Evolutionary conservation across 2,113 vertebrate species (phyloP).

Genomic region (Archilochus colubris): DNA sequence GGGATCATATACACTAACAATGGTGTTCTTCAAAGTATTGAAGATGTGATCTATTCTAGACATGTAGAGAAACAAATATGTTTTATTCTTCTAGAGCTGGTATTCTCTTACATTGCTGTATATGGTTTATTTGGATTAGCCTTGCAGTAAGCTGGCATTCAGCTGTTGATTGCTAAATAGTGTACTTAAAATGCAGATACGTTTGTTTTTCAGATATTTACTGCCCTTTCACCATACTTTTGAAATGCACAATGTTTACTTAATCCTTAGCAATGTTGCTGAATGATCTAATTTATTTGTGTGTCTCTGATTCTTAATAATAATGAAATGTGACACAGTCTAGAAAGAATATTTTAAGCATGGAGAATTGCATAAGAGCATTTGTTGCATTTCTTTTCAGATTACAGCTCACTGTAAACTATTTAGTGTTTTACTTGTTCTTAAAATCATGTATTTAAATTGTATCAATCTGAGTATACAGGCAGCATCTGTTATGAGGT

Average conservation of each 20-base stretch:
- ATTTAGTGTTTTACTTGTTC: not conserved
- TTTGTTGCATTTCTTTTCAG: not conserved
- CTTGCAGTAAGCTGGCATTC: not conserved
- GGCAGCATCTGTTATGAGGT: not conserved
- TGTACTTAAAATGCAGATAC: not conserved
- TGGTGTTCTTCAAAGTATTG: not conserved
- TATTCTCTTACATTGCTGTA: not conserved
- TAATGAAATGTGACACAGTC: not conserved
- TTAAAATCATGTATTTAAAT: not conserved
- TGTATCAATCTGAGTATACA: not conserved
- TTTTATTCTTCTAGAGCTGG: not conserved
- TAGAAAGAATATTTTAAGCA: not conserved
- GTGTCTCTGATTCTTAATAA: not conserved
- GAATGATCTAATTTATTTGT: not conserved
- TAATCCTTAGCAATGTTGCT: not conserved
- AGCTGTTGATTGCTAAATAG: not conserved
- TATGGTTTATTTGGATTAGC: not conserved
- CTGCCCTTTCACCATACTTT: conserved; percentile 17
- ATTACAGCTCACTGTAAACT: not conserved
- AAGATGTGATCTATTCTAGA: not conserved
- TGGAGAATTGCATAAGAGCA: not conserved
- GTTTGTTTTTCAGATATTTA: not conserved
- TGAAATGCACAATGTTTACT: not conserved
- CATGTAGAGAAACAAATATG: not conserved
- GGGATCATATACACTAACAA: not conserved